These are phyloP conservation scores for Actinopyga echinites DNA, from an alignment of 53 echinoderm and acorn worm species.

Conservation along the genomic window DNA sequence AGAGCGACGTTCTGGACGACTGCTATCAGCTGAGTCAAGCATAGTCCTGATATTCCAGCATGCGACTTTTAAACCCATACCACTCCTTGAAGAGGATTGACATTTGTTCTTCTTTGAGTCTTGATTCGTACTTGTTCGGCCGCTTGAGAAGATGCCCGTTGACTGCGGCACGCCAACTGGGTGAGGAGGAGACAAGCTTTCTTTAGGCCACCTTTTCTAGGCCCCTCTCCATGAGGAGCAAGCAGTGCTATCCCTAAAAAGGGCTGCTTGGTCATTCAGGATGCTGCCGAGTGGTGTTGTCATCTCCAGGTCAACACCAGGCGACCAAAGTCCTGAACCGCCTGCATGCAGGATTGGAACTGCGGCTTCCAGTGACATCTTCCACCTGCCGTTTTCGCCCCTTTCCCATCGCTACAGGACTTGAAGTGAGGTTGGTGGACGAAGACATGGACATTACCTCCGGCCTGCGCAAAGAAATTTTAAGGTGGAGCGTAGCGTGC, in stretches of 20 bases:
- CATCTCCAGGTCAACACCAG: constrained; percentile 25
- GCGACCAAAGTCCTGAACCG: constrained; percentile 54
- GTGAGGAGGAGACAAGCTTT: constrained; percentile 52
- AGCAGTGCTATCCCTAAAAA: constrained; percentile 65
- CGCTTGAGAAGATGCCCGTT: constrained; percentile 63
- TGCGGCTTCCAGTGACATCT: constrained; percentile 73
- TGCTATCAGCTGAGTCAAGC: constrained; percentile 33
- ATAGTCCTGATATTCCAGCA: constrained; percentile 64
- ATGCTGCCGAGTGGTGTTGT: constrained; percentile 60
- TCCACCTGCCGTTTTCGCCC: constrained; percentile 60
- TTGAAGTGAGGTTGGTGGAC: constrained; percentile 11
- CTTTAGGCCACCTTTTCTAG: constrained; percentile 66
- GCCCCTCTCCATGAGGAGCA: constrained; percentile 57
- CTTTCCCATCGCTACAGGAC: constrained; percentile 64
- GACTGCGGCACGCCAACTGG: constrained; percentile 69
- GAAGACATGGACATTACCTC: constrained; percentile 39
- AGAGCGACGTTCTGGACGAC: constrained; percentile 42
- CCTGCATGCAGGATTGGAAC: constrained; percentile 57
- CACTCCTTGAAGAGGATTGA: constrained; percentile 16
- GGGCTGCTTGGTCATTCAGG: constrained; percentile 39
- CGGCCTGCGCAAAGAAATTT: constrained; percentile 31
- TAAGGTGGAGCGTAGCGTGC: too few species aligned
- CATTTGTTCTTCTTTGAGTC: constrained; percentile 22
- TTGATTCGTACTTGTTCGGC: constrained; percentile 40
- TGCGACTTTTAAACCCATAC: constrained; percentile 30